Base-by-base conservation (phyloP, 1,140 invertebrate species). In the Bombus haemorrhoidalis region DNA sequence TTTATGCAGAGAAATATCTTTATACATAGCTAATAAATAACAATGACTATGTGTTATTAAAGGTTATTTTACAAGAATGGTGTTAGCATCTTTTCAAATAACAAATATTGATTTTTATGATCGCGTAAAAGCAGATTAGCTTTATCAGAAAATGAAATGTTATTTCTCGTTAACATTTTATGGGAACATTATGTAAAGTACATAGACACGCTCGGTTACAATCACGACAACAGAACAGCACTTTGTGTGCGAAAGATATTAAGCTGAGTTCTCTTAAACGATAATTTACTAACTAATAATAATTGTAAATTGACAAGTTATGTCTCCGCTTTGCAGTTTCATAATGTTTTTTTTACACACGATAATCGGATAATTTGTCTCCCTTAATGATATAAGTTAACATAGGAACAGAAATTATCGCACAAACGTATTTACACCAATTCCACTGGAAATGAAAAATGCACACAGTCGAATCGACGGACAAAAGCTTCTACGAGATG, bases 141-240 rank as follows among this genome's bases (percentile, higher is more conserved):
- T n/a, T n/a, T 62, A 62, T 62, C 59, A n/a, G 59, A 62, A 62
- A 62, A 62, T 62, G n/a, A n/a, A 62, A 62, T n/a, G 28, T 62
- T 62, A 62, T 13, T 62, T 62, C 28, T n/a, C 28, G 59, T n/a
- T 13, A n/a, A n/a, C 28, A n/a, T 62, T 62, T 28, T 62, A 13
- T 62, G 59, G 28, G 2, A 62, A 5, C 12, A 13, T 22, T 28
- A n/a, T 62, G 59, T 13, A n/a, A 62, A 62, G 3, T 62, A n/a
- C 59, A 62, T 62, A n/a, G 59, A 62, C 28, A 62, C 28, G 59
- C 59, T 62, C 59, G 59, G 10, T 62, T 62, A 62, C 59, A n/a
- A 62, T 62, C 59, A n/a, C 28, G 59, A 28, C 28, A n/a, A 13
- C 12, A 3, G 2, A n/a, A 13, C 59, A 12, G 59, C 59, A 28